These are phyloP conservation scores for Caenorhabditis briggsae DNA, from an alignment of 1,140 invertebrate species.

Conservation along the genomic window DNA sequence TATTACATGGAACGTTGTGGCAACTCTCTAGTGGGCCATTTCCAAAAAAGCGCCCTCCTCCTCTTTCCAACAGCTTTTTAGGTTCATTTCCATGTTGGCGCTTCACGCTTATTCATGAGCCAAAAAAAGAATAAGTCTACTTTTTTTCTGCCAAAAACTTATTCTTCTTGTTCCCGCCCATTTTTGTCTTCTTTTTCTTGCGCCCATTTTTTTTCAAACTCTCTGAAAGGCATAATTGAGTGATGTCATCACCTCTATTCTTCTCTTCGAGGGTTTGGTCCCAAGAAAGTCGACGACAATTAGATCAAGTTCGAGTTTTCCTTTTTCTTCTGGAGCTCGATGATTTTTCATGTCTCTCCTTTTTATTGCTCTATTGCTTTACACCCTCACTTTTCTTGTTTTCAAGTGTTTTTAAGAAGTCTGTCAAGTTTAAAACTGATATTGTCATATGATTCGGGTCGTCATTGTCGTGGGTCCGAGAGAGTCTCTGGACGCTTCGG, in stretches of 20 bases:
- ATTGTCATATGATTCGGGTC: conserved; percentile 49
- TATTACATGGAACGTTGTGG: conserved; percentile 52
- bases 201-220: conserved; percentile 19
- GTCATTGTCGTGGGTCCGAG: not conserved
- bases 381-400: conserved; percentile 1
- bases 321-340: not conserved
- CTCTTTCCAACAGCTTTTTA: conserved; percentile 5
- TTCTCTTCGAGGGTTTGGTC: not conserved
- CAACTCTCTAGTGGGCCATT: conserved; percentile 50
- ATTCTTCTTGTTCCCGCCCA: not conserved
- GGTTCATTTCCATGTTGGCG: conserved; percentile 55
- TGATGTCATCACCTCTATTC: not conserved
- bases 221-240: conserved; percentile 34
- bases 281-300: not conserved
- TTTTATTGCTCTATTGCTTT: conserved; percentile 27
- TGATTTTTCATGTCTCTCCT: conserved; percentile 14
- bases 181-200: not conserved
- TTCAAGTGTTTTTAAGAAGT: conserved; percentile 33
- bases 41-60: not conserved
- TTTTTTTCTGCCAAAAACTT: too few species aligned
- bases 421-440: conserved; percentile 51
- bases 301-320: conserved; percentile 12
- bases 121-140: conserved; percentile 13
- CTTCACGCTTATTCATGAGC: conserved; percentile 46
- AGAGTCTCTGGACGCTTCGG: not conserved